phyloP scores from a whole-genome alignment of 2,113 vertebrate species.

The Cercocebus atys region DNA sequence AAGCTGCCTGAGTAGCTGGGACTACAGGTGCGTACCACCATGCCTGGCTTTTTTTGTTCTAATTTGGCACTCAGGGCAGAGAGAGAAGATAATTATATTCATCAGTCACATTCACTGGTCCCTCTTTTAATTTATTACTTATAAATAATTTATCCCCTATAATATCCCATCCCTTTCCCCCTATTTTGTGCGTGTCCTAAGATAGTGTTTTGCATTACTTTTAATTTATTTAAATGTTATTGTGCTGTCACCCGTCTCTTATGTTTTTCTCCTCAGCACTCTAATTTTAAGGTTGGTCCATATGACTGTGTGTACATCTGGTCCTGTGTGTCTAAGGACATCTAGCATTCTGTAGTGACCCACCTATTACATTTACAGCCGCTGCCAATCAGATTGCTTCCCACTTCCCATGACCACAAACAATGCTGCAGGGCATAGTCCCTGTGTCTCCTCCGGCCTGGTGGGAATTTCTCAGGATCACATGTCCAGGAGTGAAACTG shows the following conservation, averaged over 20 bases:
- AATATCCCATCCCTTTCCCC: too few species aligned
- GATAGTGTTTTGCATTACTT: not conserved
- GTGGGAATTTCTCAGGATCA: not conserved
- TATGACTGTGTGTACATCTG: rapidly evolving
- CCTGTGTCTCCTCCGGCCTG: rapidly evolving
- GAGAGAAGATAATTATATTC: not conserved
- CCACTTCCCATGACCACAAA: not conserved
- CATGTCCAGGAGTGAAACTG: not conserved
- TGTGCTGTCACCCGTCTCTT: not conserved
- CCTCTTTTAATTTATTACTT: not conserved
- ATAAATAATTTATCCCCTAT: not conserved
- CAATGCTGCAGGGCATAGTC: rapidly evolving
- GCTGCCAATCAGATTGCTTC: not conserved
- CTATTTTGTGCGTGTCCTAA: not conserved
- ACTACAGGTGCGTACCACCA: not conserved
- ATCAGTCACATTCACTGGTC: not conserved
- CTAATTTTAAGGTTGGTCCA: not conserved
- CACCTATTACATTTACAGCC: rapidly evolving
- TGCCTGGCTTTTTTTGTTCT: not conserved
- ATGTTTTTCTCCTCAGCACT: rapidly evolving
- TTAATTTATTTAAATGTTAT: not conserved
- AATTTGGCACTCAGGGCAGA: not conserved
- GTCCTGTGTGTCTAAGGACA: not conserved
- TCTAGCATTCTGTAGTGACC: too few species aligned
- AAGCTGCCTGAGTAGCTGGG: not conserved